phyloP scores from a whole-genome alignment of 2,888 invertebrate species.

The Xestia sexstrigata region DNA sequence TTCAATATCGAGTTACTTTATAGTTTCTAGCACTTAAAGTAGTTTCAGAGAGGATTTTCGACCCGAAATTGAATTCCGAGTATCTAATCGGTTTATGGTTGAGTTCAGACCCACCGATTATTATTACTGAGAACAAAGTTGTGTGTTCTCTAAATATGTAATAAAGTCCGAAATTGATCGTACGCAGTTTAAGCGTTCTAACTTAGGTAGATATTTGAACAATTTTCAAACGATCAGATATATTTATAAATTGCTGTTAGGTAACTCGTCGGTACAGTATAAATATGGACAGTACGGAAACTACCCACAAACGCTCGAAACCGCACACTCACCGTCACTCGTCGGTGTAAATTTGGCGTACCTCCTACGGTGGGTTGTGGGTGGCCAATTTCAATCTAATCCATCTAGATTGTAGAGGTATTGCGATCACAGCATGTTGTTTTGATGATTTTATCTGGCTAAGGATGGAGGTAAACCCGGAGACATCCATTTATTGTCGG shows the following conservation, averaged over 20 bases:
- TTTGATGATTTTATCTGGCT: neutral
- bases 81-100: slow-evolving; percentile 21
- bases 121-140: slow-evolving; percentile 34
- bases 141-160: slow-evolving; percentile 6
- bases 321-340: too few relatives aligned
- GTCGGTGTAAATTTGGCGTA: slow-evolving; percentile 5
- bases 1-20: slow-evolving; percentile 35
- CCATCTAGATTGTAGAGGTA: neutral
- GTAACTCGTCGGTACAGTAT: neutral
- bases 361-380: neutral
- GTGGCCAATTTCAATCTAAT: neutral
- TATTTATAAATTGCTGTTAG: slow-evolving; percentile 31
- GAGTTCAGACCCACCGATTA: slow-evolving; percentile 3
- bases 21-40: slow-evolving; percentile 3
- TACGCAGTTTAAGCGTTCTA: slow-evolving; percentile 15
- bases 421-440: neutral
- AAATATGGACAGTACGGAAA: too few relatives aligned
- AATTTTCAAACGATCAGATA: slow-evolving; percentile 33
- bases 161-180: slow-evolving; percentile 34
- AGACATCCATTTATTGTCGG: neutral
- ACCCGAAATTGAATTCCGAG: slow-evolving; percentile 38
- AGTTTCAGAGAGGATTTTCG: slow-evolving; percentile 28
- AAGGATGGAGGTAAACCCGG: neutral
- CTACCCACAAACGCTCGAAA: too few relatives aligned
- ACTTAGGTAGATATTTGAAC: slow-evolving; percentile 6